Conservation (phyloP, 2,888 invertebrate genomes). For the Chirona hameri region DNA sequence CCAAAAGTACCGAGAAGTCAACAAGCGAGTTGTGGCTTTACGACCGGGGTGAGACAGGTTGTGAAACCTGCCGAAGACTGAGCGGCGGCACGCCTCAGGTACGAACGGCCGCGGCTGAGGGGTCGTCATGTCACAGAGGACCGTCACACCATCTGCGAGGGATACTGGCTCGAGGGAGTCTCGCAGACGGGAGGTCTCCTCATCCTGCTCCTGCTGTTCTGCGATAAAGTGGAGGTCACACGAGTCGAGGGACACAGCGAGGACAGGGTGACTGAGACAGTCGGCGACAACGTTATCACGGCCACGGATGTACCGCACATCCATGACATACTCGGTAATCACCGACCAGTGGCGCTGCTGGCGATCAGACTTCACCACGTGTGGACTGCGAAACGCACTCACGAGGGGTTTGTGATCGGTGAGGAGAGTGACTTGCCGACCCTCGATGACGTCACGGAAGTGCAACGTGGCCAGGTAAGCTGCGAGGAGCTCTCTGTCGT, state of each 20-base stretch:
- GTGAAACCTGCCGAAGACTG: not conserved
- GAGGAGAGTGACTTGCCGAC: too few species aligned
- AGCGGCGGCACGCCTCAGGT: not conserved
- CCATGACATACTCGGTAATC: not conserved
- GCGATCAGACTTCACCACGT: too few species aligned
- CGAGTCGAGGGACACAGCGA: not conserved
- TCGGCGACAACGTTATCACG: not conserved
- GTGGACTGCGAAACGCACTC: too few species aligned
- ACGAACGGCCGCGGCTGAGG: not conserved
- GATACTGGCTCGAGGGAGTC: not conserved
- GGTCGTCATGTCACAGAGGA: not conserved
- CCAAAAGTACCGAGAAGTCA: not conserved
- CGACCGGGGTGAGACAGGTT: not conserved
- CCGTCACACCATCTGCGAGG: not conserved
- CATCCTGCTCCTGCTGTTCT: not conserved
- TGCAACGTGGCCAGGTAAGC: too few species aligned
- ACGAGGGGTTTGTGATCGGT: too few species aligned
- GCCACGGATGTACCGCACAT: not conserved
- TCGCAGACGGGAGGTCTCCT: not conserved
- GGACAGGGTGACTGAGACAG: not conserved
- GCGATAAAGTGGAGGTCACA: not conserved
- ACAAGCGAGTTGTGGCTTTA: not conserved
- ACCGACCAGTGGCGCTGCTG: too few species aligned
- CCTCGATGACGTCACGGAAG: too few species aligned
- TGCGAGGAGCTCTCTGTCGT: too few species aligned